Evolutionary conservation across 37 sponge, comb jelly and placozoan species (phyloP), one percentile per base, ranked within the genome.

Genomic region (Haliclona indistincta): DNA sequence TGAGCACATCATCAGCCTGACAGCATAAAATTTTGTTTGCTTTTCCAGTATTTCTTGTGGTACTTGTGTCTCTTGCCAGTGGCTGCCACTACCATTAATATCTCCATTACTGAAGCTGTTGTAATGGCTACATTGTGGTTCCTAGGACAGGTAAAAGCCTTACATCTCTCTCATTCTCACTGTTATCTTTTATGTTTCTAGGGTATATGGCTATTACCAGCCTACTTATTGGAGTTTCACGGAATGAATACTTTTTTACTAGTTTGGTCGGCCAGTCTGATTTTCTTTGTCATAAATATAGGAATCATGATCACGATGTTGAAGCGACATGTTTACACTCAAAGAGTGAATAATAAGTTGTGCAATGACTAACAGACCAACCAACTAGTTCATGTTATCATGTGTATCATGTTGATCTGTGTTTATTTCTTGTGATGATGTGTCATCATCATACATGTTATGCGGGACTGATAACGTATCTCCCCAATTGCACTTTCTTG

Each of bases 41-140:
- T 29, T 10, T 7, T 77, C 6, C 81, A 99, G 99, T 99, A 99
- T 70, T 99, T 99, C 68, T 72, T 99, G 41, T 99, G 99, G 99
- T 99, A 99, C 67, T 76, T 99, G 60, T 81, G 84, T 68, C 77
- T 96, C 55, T 79, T 99, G 5, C 99, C 99, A 34, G 76, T 99
- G 15, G 38, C 90, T 10, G 38, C 87, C 2, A 91, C 96, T 4
- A 69, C 45, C 38, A 63, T 83, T 0, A 80, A 40, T 19, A 58
- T 94, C 42, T 55, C 47, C 32, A 64, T 89, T 1, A 7, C 38
- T 29, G 68, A 77, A 36, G 86, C 65, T 17, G 38, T 54, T 2
- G 38, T 38, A 1, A 43, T 99, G 63, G 68, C 70, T 23, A 54
- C 70, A 33, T 20, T 77, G 40, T 99, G 99, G 99, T 68, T 93